A percentile compares a stretch with the other conserved stretches of the same genome.
Evolutionary conservation across 2,888 invertebrate species (phyloP).

Genomic region (Drosophila paramelanica): DNA sequence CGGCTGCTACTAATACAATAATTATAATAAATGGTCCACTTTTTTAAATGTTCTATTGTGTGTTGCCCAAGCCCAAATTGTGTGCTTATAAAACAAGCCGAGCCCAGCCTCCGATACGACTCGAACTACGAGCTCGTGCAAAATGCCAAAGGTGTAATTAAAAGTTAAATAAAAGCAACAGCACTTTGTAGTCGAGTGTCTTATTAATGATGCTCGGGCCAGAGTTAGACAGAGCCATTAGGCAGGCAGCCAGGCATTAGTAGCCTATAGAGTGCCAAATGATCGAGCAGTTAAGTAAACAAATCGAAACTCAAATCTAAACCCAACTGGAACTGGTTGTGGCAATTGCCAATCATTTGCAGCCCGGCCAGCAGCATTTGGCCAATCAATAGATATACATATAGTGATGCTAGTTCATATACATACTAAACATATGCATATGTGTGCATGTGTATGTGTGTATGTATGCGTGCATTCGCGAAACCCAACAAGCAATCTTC

Average conservation of each 20-base stretch:
- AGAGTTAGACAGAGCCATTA: constrained; percentile 65
- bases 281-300: constrained; percentile 25
- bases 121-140: constrained; percentile 40
- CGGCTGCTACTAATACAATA: constrained; percentile 20
- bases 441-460: neutral
- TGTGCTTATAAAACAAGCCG: constrained; percentile 22
- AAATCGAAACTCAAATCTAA: constrained; percentile 26
- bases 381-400: constrained; percentile 54
- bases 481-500: constrained; percentile 57
- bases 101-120: constrained; percentile 7
- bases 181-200: constrained; percentile 33
- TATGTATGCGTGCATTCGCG: constrained; percentile 35
- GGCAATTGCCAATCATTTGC: constrained; percentile 62
- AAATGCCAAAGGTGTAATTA: constrained; percentile 80
- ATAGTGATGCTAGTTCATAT: constrained; percentile 19
- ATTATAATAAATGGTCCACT: constrained; percentile 18
- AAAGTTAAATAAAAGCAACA: constrained; percentile 64
- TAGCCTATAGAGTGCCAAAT: constrained; percentile 29
- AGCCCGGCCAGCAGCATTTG: constrained; percentile 35
- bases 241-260: constrained; percentile 33
- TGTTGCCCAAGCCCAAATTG: constrained; percentile 17
- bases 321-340: constrained; percentile 70
- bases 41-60: constrained; percentile 2
- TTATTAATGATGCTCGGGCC: constrained; percentile 70
- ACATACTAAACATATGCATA: neutral